Base-by-base conservation (phyloP, 2,797 vertebrate genomes). In the Lophius americanus region DNA sequence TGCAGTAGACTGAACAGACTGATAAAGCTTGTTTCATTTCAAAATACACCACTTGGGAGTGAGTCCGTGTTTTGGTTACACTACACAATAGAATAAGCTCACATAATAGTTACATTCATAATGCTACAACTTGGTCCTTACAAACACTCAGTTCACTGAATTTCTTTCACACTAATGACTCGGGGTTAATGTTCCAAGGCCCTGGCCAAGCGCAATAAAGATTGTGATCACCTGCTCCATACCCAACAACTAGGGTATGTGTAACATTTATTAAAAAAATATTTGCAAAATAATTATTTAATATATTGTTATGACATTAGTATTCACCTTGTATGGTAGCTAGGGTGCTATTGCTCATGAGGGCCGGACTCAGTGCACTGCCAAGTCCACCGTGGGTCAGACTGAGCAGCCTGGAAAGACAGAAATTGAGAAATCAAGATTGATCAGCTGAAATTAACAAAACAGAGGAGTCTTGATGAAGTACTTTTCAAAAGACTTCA, bases 321-420 rank as follows among this genome's bases (percentile, higher is more conserved):
- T 83, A 94, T 94, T 85, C 73, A 98, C 97, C 98, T 98, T 99
- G 97, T 91, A 99, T 98, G 69, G 97, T 98, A 85, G 97, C 98
- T 92, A 99, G 94, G 69, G 98, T 98, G 91, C 95, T 99, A 94
- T 97, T 99, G 91, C 95, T 98, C 96, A 99, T 95, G 83, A 98
- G 93, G 84, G 97, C 96, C 0, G 97, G 96, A 92, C 95, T 96
- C 87, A 99, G 93, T 13, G 96, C 95, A 73, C 96, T 91, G 70
- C 97, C 93, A 75, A 99, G 93, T 53, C 95, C 94, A 75, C 96
- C 95, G 61, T 96, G 95, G 81, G 95, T 92, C 91, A 99, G 94
- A 86, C 96, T 99, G 79, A 99, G 93, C 91, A 99, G 93, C 90
- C 97, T 99, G 69, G n/a, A 87, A 36, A 80, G 60, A 86, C 39